phyloP scores from a whole-genome alignment of 2,797 vertebrate genomes.

The Sebastes hubbsi region DNA sequence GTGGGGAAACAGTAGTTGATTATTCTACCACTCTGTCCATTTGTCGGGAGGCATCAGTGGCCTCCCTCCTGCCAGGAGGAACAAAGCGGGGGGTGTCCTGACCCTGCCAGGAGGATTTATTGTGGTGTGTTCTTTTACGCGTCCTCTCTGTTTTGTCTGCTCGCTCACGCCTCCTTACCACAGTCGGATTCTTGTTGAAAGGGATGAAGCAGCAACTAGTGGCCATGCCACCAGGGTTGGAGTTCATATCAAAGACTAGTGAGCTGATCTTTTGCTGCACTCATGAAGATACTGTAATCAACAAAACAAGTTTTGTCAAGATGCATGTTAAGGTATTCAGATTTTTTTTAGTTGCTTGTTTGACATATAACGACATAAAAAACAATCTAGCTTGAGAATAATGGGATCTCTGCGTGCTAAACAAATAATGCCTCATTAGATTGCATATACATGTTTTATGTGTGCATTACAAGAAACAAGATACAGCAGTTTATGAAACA shows the following conservation, averaged over 20 bases:
- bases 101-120: constrained; percentile 69
- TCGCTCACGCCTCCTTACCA: constrained; percentile 34
- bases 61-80: constrained; percentile 67
- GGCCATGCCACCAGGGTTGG: constrained; percentile 54
- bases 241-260: constrained; percentile 54
- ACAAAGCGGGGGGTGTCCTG: constrained; percentile 69
- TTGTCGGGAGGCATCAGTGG: constrained; percentile 68
- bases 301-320: background rate
- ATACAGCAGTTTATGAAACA: background rate
- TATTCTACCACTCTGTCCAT: constrained; percentile 73
- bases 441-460: background rate
- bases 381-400: background rate
- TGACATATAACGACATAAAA: background rate
- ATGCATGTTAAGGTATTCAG: background rate
- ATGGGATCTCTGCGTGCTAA: background rate
- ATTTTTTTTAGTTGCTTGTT: background rate
- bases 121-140: constrained; percentile 47
- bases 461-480: background rate
- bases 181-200: constrained; percentile 27
- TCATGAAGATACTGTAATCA: background rate
- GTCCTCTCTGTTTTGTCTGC: constrained; percentile 47
- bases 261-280: background rate
- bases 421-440: background rate
- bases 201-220: constrained; percentile 45
- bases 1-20: constrained; percentile 71